Base-by-base conservation (phyloP, 2,113 vertebrate genomes). In the Entelurus aequoreus region DNA sequence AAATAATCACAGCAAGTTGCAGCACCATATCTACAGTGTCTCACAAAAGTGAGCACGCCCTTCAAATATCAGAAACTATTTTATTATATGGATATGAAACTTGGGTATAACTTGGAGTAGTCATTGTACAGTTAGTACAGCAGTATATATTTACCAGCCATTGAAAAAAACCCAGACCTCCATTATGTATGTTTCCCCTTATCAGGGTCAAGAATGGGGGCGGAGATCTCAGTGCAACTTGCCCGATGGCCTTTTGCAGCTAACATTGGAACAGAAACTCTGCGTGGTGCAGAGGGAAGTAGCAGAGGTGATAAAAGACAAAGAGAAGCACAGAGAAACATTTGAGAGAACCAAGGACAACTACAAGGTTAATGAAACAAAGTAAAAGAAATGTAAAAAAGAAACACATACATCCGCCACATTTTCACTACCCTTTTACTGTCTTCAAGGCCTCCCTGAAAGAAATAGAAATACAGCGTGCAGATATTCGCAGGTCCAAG, bases 251-350 rank as follows among this genome's bases (percentile, higher is more conserved):
- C 38, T 48, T 49, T 72, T 64, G 48, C 56, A 63, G 11, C 71
- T 88, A 49, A 79, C 73, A 10, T 54, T 74, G 60, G 63, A 69
- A 14, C 78, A 85, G 53, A 88, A 81, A 65, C 61, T 78, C 4
- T 58, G 52, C 35, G 19, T 85, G 48, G 71, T 63, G 6, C 52
- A 67, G 6, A 75, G n/a, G 21, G 84, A 80, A 72, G 16, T 77
- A 13, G 56, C 9, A 21, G 66, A 73, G 13, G 66, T 63, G 13
- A 64, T 16, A 36, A 21, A 54, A 28, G 76, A 80, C 15, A 35
- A 13, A 21, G 72, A 81, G n/a, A 66, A 71, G 14, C 49, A 81
- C 56, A 65, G 15, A 48, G 35, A 35, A 36, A 74, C 55, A 68
- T 55, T 49, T 48, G 62, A 82, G 8, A 53, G 3, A 49, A 69